Evolutionary conservation across 2,797 vertebrate genomes (phyloP), one percentile per base, ranked within the genome.

Genomic region (Siniperca undulata): DNA sequence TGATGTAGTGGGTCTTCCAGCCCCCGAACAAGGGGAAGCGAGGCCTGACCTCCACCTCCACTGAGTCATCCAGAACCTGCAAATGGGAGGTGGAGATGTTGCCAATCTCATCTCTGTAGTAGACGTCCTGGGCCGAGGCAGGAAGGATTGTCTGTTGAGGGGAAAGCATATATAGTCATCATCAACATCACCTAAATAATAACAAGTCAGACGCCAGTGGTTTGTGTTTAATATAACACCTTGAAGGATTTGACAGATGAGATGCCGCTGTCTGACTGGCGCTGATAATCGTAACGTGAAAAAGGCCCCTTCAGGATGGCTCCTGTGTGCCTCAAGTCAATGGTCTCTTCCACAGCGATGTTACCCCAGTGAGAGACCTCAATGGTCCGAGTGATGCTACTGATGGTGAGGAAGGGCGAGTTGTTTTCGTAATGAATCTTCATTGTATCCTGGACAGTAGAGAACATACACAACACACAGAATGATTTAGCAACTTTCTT

Each of bases 321-420:
- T 10, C 99, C 99, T 0, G 98, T 99, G 92, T 99, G 99, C 86
- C 98, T 98, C 87, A 99, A 87, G 88, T 99, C 98, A 30, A 99
- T 96, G 0, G 97, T 99, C 86, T 99, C 99, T 77, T 99, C 98
- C 76, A 99, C 99, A 0, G 99, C 99, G 36, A 99, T 99, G 94
- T 99, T 99, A 0, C 99, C 99, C 99, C 99, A 99, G 91, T 99
- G 99, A 68, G 99, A 99, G 48, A 99, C 98, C 92, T 99, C 99
- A 0, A 99, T 99, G 80, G 95, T 95, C 13, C 99, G 96, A 1
- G 96, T 97, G 95, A 99, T 98, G 86, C 97, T 97, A 85, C 97
- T 97, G 92, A 99, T 98, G 77, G 98, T 99, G 82, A 99, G 95
- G 94, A 99, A 99, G 0, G 99, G 99, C 2, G 95, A 94, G 92